These are phyloP conservation scores for Sapayoa aenigma DNA, from an alignment of 2,113 vertebrate species.

Conservation along the genomic window DNA sequence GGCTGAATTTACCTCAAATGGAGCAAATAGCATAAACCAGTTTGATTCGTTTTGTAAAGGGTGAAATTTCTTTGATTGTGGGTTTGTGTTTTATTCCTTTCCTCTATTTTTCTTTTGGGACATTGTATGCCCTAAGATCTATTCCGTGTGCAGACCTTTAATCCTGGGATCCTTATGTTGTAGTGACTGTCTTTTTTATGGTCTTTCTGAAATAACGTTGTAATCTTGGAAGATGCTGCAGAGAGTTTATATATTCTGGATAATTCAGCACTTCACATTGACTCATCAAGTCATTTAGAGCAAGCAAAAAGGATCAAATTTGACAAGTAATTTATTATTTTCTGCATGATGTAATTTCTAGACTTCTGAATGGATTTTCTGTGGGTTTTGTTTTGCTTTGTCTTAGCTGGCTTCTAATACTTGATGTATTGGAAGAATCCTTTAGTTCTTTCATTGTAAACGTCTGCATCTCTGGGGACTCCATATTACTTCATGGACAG, in stretches of 20 bases:
- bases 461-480: neutral
- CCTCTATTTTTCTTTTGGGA: neutral
- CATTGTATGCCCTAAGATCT: neutral
- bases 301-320: neutral
- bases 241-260: neutral
- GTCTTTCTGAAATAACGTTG: neutral
- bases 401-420: neutral
- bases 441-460: neutral
- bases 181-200: neutral
- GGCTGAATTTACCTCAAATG: neutral
- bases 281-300: neutral
- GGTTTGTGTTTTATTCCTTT: neutral
- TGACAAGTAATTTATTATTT: slow-evolving; percentile 3
- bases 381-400: neutral
- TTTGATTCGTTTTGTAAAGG: neutral
- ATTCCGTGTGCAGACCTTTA: neutral
- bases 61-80: neutral
- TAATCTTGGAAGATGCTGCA: neutral
- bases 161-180: neutral
- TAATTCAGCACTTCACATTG: neutral
- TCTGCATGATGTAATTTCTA: neutral
- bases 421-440: neutral
- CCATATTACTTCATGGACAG: neutral
- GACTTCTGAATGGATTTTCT: neutral
- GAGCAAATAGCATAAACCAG: neutral